Base-by-base conservation (phyloP, 2,888 invertebrate species). In the Lasioglossum vierecki region DNA sequence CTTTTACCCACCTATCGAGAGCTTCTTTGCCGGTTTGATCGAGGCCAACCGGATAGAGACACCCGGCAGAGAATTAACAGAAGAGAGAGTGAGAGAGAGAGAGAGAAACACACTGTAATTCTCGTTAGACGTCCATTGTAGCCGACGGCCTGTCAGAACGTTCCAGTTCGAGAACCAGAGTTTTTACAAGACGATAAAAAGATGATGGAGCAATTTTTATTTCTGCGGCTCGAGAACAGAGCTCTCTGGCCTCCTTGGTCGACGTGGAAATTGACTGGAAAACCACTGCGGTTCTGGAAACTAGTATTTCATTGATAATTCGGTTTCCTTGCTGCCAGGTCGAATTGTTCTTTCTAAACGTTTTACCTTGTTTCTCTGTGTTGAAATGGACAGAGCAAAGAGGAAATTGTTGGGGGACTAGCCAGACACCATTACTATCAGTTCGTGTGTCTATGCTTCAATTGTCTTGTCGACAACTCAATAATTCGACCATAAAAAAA, bases 101-200 rank as follows among this genome's bases (percentile, higher is more conserved):
- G 57, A 72, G 66, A 73, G 80, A 75, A 30, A 73, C 68, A 26
- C 60, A 3, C 35, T 18, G 44, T 79, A 76, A 53, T 73, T 73
- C 79, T 85, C 78, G 76, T 85, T 81, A 75, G 63, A 35, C 46
- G 41, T 78, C 79, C 44, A 75, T 86, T 82, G 79, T 78, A 77
- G 63, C 70, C 53, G 81, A 76, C 53, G 60, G n/a, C 72, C 57
- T 70, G 77, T 60, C 79, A 72, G 70, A 63, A 85, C 46, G 85
- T 70, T 9, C 41, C 63, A 57, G 76, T 74, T 49, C 22, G 66
- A 22, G 39, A n/a, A 60, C 71, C 72, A 2, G 53, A 6, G 73
- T 76, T 73, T 39, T 26, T 30, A 15, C 26, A 26, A 5, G 26
- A 60, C 26, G 26, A n/a, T 26, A 60, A 60, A 60, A 60, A 60